Evolutionary conservation across 2,113 vertebrate genomes (phyloP), one percentile per base, ranked within the genome.

Genomic region (Chauna torquata): DNA sequence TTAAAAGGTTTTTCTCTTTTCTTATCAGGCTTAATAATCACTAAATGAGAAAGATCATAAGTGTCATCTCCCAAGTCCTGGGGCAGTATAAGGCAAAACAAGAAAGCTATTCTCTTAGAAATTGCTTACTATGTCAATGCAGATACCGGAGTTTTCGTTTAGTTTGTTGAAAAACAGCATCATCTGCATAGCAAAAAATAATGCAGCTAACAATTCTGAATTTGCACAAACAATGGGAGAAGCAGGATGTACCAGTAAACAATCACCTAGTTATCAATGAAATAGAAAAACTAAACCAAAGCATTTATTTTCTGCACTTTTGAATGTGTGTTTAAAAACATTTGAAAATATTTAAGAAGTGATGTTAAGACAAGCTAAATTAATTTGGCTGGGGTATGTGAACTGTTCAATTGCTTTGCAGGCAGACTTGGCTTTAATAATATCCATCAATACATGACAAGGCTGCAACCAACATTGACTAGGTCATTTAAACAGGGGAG

Each of bases 1-100:
- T 94, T 90, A 96, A 97, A 96, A 97, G 91, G 81, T 93, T 97
- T 96, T 96, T 89, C 82, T 97, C 87, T 96, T 88, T 96, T 97
- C 88, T 96, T 97, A 97, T 97, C 96, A 93, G 89, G 77, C 88
- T 98, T 98, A 98, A 96, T 96, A 98, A 98, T 98, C 97, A 96
- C 97, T 98, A 98, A 98, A 97, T 96, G 91, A 98, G 95, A 97
- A 91, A 96, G 96, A 98, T 96, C 96, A 96, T 90, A 96, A 85
- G 90, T 95, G 89, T 96, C 76, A 30, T 92, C 59, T 96, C 92
- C 84, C 54, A 76, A 95, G 82, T 94, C 97, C 84, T 2, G 32
- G 62, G 88, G 95, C 94, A 86, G 77, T 88, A 95, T 92, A 49
- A 96, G 79, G 66, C 68, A 83, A 84, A 97, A 97, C 95, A 96